These are phyloP conservation scores for Microtus montanus DNA, from an alignment of 2,113 vertebrate species.

Conservation along the genomic window DNA sequence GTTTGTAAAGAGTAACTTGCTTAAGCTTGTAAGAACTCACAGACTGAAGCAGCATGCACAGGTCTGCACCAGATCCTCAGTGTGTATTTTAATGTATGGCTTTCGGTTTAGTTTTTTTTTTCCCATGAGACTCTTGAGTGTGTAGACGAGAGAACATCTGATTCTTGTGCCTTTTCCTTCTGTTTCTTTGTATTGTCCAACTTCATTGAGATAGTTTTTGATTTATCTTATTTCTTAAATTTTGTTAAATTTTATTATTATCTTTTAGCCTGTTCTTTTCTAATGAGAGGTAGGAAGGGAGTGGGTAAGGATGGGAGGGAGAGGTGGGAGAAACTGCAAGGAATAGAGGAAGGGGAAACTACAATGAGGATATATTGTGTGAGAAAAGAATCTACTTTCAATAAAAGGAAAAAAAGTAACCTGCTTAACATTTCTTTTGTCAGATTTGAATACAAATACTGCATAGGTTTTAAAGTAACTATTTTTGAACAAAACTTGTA, in stretches of 20 bases:
- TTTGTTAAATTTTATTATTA: not conserved
- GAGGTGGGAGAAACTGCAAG: not conserved
- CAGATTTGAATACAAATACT: not conserved
- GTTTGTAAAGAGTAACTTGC: not conserved
- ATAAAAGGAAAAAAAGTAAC: not conserved
- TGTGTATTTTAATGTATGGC: not conserved
- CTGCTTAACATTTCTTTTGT: not conserved
- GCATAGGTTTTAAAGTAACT: conserved; percentile 22
- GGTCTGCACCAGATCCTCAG: not conserved
- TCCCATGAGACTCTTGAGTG: not conserved
- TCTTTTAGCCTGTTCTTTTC: not conserved
- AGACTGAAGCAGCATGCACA: not conserved
- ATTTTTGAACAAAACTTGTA: not conserved
- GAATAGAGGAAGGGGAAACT: not conserved
- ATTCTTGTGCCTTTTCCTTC: not conserved
- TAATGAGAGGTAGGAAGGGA: not conserved
- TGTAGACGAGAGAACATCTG: not conserved
- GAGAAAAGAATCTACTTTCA: not conserved
- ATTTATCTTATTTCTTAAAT: not conserved
- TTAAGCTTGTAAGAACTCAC: not conserved
- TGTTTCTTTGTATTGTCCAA: not conserved
- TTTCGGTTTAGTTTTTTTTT: not conserved
- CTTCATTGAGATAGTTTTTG: not conserved
- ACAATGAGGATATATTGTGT: not conserved
- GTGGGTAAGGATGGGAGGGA: not conserved